Conservation (phyloP, 2,888 invertebrate species). For the Eupithecia subumbrata region DNA sequence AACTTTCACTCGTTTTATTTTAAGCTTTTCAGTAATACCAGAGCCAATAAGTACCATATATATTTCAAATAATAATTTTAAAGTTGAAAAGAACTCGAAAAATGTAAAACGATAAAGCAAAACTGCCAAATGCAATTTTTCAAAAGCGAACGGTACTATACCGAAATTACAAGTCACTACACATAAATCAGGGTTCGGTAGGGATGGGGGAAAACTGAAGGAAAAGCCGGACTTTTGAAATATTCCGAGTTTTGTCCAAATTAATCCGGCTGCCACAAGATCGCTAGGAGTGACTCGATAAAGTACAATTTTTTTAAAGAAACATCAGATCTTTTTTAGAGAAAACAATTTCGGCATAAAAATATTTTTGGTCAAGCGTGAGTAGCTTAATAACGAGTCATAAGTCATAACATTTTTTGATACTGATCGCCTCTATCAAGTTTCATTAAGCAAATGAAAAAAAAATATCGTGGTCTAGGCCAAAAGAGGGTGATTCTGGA, state of each 20-base stretch:
- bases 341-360: no score
- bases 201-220: neutral
- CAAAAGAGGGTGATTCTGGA: no score
- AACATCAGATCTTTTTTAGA: no score
- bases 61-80: conserved; percentile 4
- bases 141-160: conserved; percentile 30
- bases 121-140: conserved; percentile 24
- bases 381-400: no score
- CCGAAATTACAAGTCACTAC: conserved; percentile 38
- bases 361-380: no score
- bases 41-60: neutral
- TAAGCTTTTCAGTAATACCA: conserved; percentile 15
- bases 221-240: neutral
- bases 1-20: neutral
- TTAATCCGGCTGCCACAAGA: no score
- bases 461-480: no score
- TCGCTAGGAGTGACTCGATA: no score
- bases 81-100: conserved; percentile 17
- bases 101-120: conserved; percentile 18
- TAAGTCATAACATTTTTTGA: no score
- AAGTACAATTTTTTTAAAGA: no score
- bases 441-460: no score
- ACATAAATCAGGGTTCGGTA: conserved; percentile 37
- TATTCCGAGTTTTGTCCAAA: neutral
- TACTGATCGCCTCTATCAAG: no score